Percentiles rank a stretch among this genome's conserved stretches.
Evolutionary conservation across 2,888 invertebrate species (phyloP).

Genomic region (Syrphus vitripennis): DNA sequence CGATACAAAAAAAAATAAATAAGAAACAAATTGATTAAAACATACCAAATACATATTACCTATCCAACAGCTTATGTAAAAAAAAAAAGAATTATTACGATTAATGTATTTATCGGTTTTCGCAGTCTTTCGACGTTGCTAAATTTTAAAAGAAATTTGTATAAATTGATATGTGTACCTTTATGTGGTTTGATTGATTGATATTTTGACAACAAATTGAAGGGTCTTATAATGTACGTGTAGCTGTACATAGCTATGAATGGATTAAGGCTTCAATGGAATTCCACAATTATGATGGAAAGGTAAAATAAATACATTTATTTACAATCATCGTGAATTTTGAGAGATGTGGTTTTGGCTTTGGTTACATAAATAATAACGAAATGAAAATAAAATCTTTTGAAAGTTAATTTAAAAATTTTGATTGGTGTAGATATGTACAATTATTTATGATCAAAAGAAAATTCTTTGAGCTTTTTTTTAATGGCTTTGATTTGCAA

Average conservation of each 20-base stretch:
- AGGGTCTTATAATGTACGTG: neutral
- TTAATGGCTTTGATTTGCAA: neutral
- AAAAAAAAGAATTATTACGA: conserved; percentile 11
- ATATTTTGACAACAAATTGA: neutral
- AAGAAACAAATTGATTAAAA: neutral
- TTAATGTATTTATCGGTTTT: conserved; percentile 27
- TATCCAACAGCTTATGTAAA: neutral
- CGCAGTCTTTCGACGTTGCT: neutral
- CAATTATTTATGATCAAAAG: neutral
- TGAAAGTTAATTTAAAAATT: neutral
- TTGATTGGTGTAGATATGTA: neutral
- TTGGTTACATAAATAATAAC: no score
- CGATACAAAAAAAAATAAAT: conserved; percentile 1
- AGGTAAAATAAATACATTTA: neutral
- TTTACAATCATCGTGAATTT: neutral
- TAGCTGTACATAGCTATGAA: neutral
- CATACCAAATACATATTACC: neutral
- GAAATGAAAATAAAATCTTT: neutral
- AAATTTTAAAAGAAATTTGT: neutral
- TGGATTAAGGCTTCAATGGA: neutral
- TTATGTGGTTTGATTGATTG: neutral
- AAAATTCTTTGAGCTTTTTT: no score
- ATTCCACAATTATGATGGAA: neutral
- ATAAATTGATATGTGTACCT: neutral
- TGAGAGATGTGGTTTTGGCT: neutral